Evolutionary conservation across 2,113 vertebrate genomes (phyloP).

Genomic region (Grallaria varia): DNA sequence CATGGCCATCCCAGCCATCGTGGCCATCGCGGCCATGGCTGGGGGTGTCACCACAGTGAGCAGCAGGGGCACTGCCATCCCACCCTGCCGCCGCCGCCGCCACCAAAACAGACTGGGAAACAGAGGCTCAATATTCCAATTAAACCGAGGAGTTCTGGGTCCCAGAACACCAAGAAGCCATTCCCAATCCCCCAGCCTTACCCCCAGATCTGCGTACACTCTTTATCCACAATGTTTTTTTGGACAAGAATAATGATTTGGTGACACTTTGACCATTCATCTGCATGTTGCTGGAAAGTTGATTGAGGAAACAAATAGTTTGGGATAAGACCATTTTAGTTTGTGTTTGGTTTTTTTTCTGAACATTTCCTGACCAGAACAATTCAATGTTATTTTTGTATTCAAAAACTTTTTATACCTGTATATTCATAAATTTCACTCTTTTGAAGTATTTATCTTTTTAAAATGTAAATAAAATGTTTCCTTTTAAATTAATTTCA

Average conservation of each 20-base stretch:
- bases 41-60: too few relatives aligned
- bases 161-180: background rate
- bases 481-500: background rate
- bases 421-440: background rate
- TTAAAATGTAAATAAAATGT: background rate
- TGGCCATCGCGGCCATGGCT: too few relatives aligned
- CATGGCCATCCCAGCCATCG: too few relatives aligned
- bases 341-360: background rate
- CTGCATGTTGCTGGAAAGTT: background rate
- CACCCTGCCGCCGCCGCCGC: too few relatives aligned
- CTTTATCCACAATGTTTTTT: too few relatives aligned
- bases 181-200: background rate
- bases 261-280: background rate
- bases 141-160: rapidly evolving
- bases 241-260: background rate
- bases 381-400: background rate
- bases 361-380: background rate
- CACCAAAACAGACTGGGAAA: too few relatives aligned
- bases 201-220: too few relatives aligned
- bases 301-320: background rate
- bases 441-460: background rate
- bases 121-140: background rate
- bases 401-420: background rate
- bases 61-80: too few relatives aligned
- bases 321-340: background rate